A percentile compares a stretch with the other conserved stretches of the same genome.
phyloP scores from a whole-genome alignment of 2,888 invertebrate species.

The Zygogramma bicolorata region DNA sequence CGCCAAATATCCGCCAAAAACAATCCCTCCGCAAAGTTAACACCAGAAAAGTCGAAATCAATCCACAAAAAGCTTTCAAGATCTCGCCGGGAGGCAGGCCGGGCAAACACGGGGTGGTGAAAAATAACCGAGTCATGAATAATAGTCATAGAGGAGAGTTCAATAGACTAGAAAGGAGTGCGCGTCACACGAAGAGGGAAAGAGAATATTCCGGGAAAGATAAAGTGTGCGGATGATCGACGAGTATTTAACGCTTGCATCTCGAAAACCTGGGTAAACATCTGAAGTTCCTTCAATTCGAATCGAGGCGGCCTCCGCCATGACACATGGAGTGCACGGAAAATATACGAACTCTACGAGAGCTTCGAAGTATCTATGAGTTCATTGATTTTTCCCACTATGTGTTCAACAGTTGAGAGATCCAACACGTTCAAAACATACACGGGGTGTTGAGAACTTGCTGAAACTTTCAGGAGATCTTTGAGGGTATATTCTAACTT shows the following conservation, averaged over 20 bases:
- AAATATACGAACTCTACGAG: too few species aligned
- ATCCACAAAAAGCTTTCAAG: conserved; percentile 6
- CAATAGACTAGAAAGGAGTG: conserved; percentile 37
- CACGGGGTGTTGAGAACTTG: too few species aligned
- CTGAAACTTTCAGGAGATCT: too few species aligned
- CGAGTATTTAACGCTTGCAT: conserved; percentile 27
- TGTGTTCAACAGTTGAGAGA: too few species aligned
- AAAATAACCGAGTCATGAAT: conserved; percentile 37
- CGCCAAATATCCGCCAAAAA: neutral
- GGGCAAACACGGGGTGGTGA: conserved; percentile 22
- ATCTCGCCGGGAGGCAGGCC: neutral
- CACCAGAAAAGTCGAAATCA: neutral
- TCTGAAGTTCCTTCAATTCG: neutral
- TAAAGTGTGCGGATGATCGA: conserved; percentile 32
- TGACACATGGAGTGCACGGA: too few species aligned
- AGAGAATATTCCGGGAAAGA: conserved; percentile 33
- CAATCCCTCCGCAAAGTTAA: neutral
- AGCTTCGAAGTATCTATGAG: neutral
- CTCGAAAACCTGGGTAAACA: conserved; percentile 7
- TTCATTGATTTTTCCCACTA: too few species aligned
- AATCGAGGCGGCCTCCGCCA: neutral
- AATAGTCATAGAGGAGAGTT: conserved; percentile 33
- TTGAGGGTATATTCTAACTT: too few species aligned
- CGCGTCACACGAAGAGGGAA: conserved; percentile 30
- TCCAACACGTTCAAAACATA: too few species aligned